Percentiles rank a stretch among this genome's conserved stretches.
phyloP scores from a whole-genome alignment of 2,113 vertebrate species.

The Colaptes auratus region DNA sequence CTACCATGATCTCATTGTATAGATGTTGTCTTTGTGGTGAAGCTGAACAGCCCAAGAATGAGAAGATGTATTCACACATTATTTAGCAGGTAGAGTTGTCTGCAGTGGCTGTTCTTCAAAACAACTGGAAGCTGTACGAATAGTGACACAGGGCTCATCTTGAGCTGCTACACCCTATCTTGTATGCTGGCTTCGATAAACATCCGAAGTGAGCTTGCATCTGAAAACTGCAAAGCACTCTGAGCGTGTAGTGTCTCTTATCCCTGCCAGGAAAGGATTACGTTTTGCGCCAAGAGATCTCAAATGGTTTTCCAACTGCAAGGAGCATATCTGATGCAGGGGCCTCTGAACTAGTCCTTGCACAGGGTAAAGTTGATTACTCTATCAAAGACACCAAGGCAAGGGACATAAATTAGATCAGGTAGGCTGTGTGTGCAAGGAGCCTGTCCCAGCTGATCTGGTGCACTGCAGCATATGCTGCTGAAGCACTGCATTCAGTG shows the following conservation, averaged over 20 bases:
- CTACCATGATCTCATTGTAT: not conserved
- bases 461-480: not conserved
- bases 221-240: not conserved
- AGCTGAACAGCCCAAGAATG: rapidly evolving
- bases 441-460: not conserved
- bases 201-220: not conserved
- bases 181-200: not conserved
- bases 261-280: not conserved
- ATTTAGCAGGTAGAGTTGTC: not conserved
- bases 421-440: not conserved
- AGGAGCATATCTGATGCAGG: not conserved
- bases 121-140: not conserved
- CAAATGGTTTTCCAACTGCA: not conserved
- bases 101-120: not conserved
- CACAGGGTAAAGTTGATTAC: not conserved
- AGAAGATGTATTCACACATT: not conserved
- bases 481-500: rapidly evolving
- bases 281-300: not conserved
- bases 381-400: not conserved
- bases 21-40: not conserved
- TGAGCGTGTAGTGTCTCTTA: not conserved
- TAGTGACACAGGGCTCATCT: not conserved
- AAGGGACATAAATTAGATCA: not conserved
- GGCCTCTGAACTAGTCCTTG: not conserved
- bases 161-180: not conserved